These are phyloP conservation scores for Brachymystax lenok DNA, from an alignment of 2,797 vertebrate species.

Conservation along the genomic window DNA sequence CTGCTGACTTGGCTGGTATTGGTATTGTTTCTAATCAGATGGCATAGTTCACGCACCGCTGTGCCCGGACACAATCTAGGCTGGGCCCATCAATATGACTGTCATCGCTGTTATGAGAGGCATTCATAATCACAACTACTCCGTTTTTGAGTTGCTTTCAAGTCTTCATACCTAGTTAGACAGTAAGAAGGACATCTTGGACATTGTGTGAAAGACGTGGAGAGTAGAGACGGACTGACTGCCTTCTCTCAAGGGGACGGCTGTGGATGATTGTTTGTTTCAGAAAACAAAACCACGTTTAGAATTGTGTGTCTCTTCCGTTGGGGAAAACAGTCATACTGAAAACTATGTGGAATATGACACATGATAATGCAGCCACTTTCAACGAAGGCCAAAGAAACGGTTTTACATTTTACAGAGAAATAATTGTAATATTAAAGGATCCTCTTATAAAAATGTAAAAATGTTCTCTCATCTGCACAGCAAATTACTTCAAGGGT, in stretches of 20 bases:
- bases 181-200: neutral
- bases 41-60: neutral
- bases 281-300: neutral
- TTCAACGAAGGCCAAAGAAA: neutral
- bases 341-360: neutral
- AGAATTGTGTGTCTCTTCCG: neutral
- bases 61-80: constrained; percentile 4
- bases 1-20: neutral
- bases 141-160: neutral
- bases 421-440: neutral
- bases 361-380: neutral
- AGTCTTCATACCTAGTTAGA: neutral
- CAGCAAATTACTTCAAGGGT: neutral
- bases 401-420: neutral
- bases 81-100: neutral
- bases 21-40: constrained; percentile 1
- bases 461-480: neutral
- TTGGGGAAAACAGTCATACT: neutral
- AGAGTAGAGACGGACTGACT: neutral
- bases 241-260: neutral
- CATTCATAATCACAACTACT: neutral
- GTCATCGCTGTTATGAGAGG: neutral
- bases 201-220: neutral
- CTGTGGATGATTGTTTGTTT: neutral
- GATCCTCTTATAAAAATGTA: neutral